Base-by-base conservation (phyloP, 37 sponge, comb jelly and placozoan species). In the Halichondria panicea region DNA sequence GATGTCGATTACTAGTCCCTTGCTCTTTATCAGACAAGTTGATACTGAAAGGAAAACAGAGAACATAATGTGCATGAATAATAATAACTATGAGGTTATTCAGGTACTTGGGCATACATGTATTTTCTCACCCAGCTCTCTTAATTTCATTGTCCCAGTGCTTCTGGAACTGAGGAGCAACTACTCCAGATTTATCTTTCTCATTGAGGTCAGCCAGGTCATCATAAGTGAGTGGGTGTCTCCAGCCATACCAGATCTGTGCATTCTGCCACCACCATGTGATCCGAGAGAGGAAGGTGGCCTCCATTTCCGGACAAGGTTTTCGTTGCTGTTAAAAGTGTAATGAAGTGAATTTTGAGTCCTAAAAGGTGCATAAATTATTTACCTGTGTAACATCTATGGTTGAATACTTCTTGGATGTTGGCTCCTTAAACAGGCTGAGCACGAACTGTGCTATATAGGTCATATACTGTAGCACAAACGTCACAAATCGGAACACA, bases 231-330 rank as follows among this genome's bases (percentile, higher is more conserved):
- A 96, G 84, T 0, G 93, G 57, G 19, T 63, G 40, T 22, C 84
- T 42, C 78, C 83, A 96, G 13, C 97, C 97, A 21, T 35, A 36
- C 71, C 73, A 79, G 37, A 95, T 85, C 58, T 61, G 62, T 37
- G 63, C 50, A 45, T 78, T 83, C 48, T 74, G 79, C 89, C 89
- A 89, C 84, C 89, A 83, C 89, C 89, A 89, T 2, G 89, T 89
- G 60, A 89, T 73, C 11, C 55, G 43, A 39, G 89, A 89, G 45
- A 83, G 79, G 48, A 89, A 89, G 0, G 75, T 73, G 31, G 84
- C 84, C 34, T 66, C 48, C 58, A 72, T 41, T 72, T 89, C 89
- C 0, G 89, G 89, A 72, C 84, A 83, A 12, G 89, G 89, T 55
- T 41, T 66, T 35, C 84, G 56, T 77, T 76, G 63, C 25, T 0